Evolutionary conservation across 2,888 invertebrate species (phyloP).

Genomic region (Oasisia sp.): DNA sequence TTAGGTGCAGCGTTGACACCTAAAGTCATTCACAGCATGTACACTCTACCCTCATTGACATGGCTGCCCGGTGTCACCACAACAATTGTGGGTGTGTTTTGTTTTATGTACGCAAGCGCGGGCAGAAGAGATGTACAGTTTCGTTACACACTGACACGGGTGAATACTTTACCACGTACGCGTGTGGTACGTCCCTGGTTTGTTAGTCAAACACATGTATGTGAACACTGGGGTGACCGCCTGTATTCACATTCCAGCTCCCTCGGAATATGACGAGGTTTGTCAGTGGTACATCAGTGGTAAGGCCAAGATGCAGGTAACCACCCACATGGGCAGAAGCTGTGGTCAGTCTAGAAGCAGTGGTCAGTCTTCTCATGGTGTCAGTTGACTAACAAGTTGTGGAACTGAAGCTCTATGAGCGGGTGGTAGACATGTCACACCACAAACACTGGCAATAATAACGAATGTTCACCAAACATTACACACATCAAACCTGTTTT

Average conservation of each 20-base stretch:
- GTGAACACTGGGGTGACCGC: background rate
- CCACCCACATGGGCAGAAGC: background rate
- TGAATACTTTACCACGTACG: background rate
- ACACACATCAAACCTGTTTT: background rate
- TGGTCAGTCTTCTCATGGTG: background rate
- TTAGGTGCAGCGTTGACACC: constrained; percentile 7
- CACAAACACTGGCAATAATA: background rate
- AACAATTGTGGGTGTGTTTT: background rate
- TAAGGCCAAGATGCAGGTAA: background rate
- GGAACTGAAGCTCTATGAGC: background rate
- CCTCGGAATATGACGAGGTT: background rate
- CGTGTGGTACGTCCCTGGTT: background rate
- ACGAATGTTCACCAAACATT: background rate
- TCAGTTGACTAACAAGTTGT: background rate
- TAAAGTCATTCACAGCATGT: background rate
- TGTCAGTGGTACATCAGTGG: background rate
- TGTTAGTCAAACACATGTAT: background rate
- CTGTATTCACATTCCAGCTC: background rate
- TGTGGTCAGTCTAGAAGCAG: background rate
- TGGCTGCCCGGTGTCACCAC: background rate
- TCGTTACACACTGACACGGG: background rate
- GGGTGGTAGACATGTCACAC: background rate
- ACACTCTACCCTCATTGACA: background rate
- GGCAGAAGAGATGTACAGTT: background rate
- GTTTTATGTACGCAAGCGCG: background rate